A percentile compares a stretch with the other conserved stretches of the same genome.
Evolutionary conservation across 2,113 vertebrate species (phyloP).

Genomic region (Eublepharis macularius): DNA sequence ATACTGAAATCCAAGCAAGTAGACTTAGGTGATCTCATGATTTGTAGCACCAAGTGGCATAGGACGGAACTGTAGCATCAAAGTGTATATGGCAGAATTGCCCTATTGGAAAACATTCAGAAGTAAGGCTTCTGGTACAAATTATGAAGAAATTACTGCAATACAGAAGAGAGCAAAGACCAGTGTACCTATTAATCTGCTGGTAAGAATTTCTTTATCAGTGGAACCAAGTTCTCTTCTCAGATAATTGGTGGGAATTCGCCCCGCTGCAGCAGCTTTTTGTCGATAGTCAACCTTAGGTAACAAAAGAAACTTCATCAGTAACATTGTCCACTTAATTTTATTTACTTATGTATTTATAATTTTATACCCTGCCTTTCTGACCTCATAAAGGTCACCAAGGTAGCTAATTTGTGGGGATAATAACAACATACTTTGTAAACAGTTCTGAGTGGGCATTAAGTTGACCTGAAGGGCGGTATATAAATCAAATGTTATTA

Average conservation of each 20-base stretch:
- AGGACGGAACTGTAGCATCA: too few species aligned
- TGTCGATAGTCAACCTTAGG: constrained; percentile 95
- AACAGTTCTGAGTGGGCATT: too few species aligned
- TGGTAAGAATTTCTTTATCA: constrained; percentile 95
- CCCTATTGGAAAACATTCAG: neutral
- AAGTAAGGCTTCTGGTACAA: fast-evolving
- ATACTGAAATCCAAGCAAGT: neutral
- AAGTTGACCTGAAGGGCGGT: too few species aligned
- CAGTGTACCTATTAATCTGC: constrained; percentile 90
- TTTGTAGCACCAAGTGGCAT: too few species aligned
- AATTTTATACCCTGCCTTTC: too few species aligned
- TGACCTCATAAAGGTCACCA: too few species aligned
- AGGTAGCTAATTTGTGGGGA: too few species aligned
- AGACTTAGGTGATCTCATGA: neutral
- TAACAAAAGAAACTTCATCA: neutral
- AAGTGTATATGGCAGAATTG: neutral
- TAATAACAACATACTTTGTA: too few species aligned
- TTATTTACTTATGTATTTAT: too few species aligned
- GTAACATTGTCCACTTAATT: neutral
- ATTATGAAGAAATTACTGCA: fast-evolving
- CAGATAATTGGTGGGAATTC: constrained; percentile 97
- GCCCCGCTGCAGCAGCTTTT: constrained; percentile 95
- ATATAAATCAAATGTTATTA: too few species aligned
- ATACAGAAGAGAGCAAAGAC: neutral
- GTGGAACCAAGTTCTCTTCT: constrained; percentile 90